Base-by-base conservation (phyloP, 2,888 invertebrate genomes). In the Capitulum mitella region DNA sequence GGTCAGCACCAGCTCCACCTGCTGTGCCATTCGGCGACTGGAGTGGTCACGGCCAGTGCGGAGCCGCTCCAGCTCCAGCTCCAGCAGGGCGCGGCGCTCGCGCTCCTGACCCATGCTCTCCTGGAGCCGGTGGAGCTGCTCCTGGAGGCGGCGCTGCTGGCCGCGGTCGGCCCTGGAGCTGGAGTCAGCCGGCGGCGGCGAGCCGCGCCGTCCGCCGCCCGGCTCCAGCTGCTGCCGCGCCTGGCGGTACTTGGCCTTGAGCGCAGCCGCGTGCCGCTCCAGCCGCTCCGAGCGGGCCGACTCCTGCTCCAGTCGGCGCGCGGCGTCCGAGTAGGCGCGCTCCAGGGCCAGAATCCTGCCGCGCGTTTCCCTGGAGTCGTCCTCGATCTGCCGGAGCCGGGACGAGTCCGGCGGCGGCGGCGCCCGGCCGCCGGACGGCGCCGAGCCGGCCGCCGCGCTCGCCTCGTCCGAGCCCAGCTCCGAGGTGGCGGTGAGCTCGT, bases 1-100 rank as follows among this genome's bases (percentile, higher is more conserved):
- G 3, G 70, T 6, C 40, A 70, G 37, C 70, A 40, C 22, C 37
- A 16, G 37, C 70, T 40, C 37, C 70, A 40, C 22, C 70, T 37
- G 37, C 5, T 37, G 70, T 2, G 19, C 22, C 26, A 37, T 12
- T 26, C 40, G 10, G 19, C 19, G 10, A 34, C 64, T 34, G 34
- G 64, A 6, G 34, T 16, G 19, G 34, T 61, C 64, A 19, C 64
- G 8, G 64, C 64, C 64, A 19, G 64, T 34, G 32, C 64, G 29
- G 22, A 70, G 70, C 10, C 40, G 37, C 70, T 70, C 70, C 40
- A 70, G 40, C 70, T 70, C 37, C 70, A 70, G 70, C 70, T 70
- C 70, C 70, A 70, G 70, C 40, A 64, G 64, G 16, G 16, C 64
- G 16, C 64, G 64, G 34, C 34, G 64, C 64, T 64, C 64, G 34